Percentiles rank a stretch among this genome's conserved stretches.
phyloP scores from a whole-genome alignment of 1,140 invertebrate genomes.

The Lordiphosa collinella region DNA sequence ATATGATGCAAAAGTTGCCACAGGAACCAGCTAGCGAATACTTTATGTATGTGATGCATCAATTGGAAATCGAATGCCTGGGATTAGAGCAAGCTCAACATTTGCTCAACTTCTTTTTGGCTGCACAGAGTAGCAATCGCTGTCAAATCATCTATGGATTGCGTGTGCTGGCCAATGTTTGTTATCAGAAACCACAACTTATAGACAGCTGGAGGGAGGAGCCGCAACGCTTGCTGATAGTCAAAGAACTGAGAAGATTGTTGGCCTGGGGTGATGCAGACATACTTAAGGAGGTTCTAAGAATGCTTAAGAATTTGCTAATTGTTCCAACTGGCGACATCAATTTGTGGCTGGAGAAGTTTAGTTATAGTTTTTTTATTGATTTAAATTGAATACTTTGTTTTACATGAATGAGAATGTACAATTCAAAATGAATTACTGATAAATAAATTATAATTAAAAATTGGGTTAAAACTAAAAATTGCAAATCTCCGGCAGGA shows the following conservation, averaged over 20 bases:
- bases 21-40: slow-evolving; percentile 37
- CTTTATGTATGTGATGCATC: slow-evolving; percentile 52
- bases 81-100: slow-evolving; percentile 16
- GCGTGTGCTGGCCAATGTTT: slow-evolving; percentile 50
- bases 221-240: too few species aligned
- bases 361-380: too few species aligned
- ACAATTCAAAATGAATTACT: too few species aligned
- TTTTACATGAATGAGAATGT: too few species aligned
- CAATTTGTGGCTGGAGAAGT: neutral
- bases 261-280: too few species aligned
- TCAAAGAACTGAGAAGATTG: too few species aligned
- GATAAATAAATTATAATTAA: too few species aligned
- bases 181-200: slow-evolving; percentile 43
- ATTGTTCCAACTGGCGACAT: neutral
- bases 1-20: slow-evolving; percentile 29
- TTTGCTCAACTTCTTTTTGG: slow-evolving; percentile 23
- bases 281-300: slow-evolving; percentile 3
- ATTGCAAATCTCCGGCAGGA: too few species aligned
- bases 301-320: neutral
- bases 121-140: neutral
- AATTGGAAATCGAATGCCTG: slow-evolving; percentile 29
- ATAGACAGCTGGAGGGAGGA: neutral
- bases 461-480: too few species aligned
- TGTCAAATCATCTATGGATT: slow-evolving; percentile 30
- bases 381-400: too few species aligned